Evolutionary conservation across 2,797 vertebrate genomes (phyloP).

Genomic region (Numenius phaeopus): DNA sequence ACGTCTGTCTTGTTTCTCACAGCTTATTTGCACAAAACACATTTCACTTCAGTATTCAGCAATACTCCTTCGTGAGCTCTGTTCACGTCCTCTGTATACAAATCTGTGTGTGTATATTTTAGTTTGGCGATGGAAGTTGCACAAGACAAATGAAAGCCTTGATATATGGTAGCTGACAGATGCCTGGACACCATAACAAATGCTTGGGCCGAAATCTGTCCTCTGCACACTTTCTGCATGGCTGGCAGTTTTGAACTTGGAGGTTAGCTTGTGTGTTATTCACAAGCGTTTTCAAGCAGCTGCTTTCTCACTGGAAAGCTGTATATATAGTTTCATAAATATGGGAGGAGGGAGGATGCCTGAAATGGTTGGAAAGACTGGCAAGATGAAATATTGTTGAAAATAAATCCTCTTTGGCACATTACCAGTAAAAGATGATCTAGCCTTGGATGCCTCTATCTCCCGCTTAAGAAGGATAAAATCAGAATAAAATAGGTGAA

Average conservation of each 20-base stretch:
- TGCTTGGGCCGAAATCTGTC: neutral
- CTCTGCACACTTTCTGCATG: neutral
- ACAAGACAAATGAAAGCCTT: neutral
- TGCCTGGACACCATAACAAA: neutral
- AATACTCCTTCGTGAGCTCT: neutral
- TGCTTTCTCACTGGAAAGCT: constrained; percentile 54
- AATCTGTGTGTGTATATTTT: neutral
- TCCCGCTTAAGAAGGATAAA: constrained; percentile 9
- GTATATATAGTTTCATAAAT: constrained; percentile 40
- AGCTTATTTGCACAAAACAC: neutral
- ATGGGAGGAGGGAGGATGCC: neutral
- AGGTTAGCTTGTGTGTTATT: neutral
- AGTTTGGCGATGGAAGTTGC: neutral
- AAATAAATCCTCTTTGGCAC: constrained; percentile 65
- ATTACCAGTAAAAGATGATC: constrained; percentile 32
- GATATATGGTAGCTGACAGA: neutral
- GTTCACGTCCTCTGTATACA: neutral
- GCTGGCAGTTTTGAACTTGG: constrained; percentile 6
- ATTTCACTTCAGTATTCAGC: neutral
- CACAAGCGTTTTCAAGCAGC: neutral
- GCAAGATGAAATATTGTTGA: constrained; percentile 49
- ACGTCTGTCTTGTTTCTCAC: constrained; percentile 12
- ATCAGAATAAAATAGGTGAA: constrained; percentile 17
- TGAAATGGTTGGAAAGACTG: constrained; percentile 44
- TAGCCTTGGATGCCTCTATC: neutral